These are phyloP conservation scores for Stratiolaelaps scimitus DNA, from an alignment of 1,140 invertebrate species.

Conservation along the genomic window DNA sequence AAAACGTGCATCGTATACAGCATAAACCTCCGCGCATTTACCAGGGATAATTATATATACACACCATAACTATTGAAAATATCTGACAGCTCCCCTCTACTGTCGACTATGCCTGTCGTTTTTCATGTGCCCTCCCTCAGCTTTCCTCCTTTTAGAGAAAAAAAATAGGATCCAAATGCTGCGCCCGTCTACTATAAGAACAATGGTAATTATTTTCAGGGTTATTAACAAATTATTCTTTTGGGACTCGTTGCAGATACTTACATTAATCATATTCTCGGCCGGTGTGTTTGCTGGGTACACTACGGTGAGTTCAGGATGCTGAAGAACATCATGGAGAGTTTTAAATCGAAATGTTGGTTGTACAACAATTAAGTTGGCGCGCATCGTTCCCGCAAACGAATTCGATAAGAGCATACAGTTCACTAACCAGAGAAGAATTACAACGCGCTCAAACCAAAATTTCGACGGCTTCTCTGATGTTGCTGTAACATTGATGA, in stretches of 20 bases:
- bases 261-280: conserved; percentile 24
- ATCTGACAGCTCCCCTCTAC: too few relatives aligned
- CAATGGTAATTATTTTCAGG: too few relatives aligned
- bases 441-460: conserved; percentile 11
- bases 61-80: too few relatives aligned
- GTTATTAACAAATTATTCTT: too few relatives aligned
- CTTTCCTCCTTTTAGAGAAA: too few relatives aligned
- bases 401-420: conserved; percentile 13
- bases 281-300: conserved; percentile 18
- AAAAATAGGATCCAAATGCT: too few relatives aligned
- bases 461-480: conserved; percentile 5
- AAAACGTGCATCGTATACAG: too few relatives aligned
- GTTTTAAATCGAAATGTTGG: conserved; percentile 11
- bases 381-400: conserved; percentile 10
- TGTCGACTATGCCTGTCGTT: too few relatives aligned
- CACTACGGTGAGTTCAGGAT: conserved; percentile 4
- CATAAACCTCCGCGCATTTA: too few relatives aligned
- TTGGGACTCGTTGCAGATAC: not conserved
- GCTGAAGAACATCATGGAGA: not conserved
- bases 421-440: not conserved
- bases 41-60: too few relatives aligned
- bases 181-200: too few relatives aligned
- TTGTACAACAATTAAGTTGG: conserved; percentile 6
- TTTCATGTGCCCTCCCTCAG: too few relatives aligned
- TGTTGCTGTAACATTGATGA: not conserved